These are phyloP conservation scores for Drosophila phalerata DNA, from an alignment of 2,888 invertebrate genomes.

Conservation along the genomic window DNA sequence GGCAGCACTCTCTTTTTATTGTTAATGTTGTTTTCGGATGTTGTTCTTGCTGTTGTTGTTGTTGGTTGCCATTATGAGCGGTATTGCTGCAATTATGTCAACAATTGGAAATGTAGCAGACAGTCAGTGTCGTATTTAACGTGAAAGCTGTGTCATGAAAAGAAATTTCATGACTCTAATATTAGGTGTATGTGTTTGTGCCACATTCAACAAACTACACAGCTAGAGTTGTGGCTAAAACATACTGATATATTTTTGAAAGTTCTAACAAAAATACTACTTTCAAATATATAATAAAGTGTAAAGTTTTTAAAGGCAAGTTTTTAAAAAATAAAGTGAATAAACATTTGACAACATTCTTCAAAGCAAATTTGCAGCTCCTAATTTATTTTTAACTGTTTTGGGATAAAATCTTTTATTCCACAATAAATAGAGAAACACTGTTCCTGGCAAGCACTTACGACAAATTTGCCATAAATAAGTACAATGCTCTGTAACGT, in stretches of 20 bases:
- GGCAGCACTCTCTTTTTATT: not conserved
- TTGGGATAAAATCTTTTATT: slow-evolving; percentile 6
- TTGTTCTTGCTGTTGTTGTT: slow-evolving; percentile 19
- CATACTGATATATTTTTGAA: not conserved
- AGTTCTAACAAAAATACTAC: not conserved
- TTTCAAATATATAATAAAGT: not conserved
- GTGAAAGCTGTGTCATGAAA: slow-evolving; percentile 16
- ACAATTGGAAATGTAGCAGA: slow-evolving; percentile 54
- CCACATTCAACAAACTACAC: not conserved
- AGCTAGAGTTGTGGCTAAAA: not conserved
- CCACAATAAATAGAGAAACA: slow-evolving; percentile 51
- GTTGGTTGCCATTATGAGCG: slow-evolving; percentile 21
- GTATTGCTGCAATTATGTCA: slow-evolving; percentile 57
- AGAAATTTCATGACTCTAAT: slow-evolving; percentile 4
- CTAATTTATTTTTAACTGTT: slow-evolving; percentile 10
- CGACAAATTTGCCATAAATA: slow-evolving; percentile 75
- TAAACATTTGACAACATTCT: not conserved
- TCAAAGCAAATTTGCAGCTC: not conserved
- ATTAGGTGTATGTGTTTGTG: slow-evolving; percentile 1
- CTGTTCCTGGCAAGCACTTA: slow-evolving; percentile 64
- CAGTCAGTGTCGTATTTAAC: slow-evolving; percentile 7
- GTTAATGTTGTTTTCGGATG: slow-evolving; percentile 6
- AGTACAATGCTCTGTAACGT: slow-evolving; percentile 31
- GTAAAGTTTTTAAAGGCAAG: too few relatives aligned
- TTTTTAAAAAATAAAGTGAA: not conserved